Evolutionary conservation across 2,797 vertebrate species (phyloP), one percentile per base, ranked within the genome.

Genomic region (Spheniscus humboldti): DNA sequence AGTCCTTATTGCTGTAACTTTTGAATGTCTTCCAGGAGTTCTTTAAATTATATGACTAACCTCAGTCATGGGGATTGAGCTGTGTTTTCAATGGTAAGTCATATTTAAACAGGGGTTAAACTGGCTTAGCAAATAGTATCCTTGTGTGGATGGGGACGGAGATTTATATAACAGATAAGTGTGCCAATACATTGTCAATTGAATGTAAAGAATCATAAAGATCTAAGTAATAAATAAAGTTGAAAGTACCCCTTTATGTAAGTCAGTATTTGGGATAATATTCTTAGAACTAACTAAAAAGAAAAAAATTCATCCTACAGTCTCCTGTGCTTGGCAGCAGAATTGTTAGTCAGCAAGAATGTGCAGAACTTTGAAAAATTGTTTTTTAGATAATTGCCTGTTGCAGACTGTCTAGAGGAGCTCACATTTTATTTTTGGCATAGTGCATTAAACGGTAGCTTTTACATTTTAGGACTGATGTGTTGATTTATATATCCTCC

Each of bases 331-430:
- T 96, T 94, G 94, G 94, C 96, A 95, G 63, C 47, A 82, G 93
- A 96, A 90, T 28, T 77, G 86, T 95, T 95, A 91, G 92, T 96
- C 90, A 96, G 92, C 93, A 96, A 75, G 93, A 97, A 91, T 77
- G 92, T 56, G 91, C 75, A 89, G 92, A 96, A 95, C 84, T 95
- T 97, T 13, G 90, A 97, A 92, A 94, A 97, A 97, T 94, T 81
- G 75, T 91, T 88, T 96, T 95, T 94, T 92, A 97, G 95, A 85
- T 96, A 97, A 97, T 97, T 95, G 96, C 69, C 83, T 96, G 94
- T 96, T 94, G 92, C 94, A 96, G 94, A 91, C 74, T 92, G 94
- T 94, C 83, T 95, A 57, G 59, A 97, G 83, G 86, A 96, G 41
- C 69, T 96, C 94, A 64, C 94, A 91, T 95, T 92, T 96, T 92